Percentiles rank a stretch among this genome's conserved stretches.
Conservation (phyloP, 64 coral and sea anemone genomes). For the Hydrozoanthus tunicans region DNA sequence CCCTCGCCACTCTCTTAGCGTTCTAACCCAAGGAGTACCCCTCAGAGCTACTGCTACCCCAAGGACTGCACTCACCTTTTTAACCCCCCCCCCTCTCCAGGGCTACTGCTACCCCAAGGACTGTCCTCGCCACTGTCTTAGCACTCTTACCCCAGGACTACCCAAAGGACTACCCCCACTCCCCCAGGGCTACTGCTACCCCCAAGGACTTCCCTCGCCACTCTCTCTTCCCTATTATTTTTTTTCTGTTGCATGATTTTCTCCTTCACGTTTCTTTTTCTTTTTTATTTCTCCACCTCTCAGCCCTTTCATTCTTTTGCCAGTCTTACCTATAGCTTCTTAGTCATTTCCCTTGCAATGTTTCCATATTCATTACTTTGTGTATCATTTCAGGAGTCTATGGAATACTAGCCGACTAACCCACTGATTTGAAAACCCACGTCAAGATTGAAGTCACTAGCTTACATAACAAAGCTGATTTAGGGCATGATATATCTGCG, state of each 20-base stretch:
- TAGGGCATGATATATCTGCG: slow-evolving; percentile 15
- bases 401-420: slow-evolving; percentile 5
- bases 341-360: neutral
- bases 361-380: neutral
- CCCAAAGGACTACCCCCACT: too few species aligned
- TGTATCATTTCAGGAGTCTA: slow-evolving; percentile 15
- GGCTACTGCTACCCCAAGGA: too few species aligned
- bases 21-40: too few species aligned
- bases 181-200: too few species aligned
- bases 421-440: neutral
- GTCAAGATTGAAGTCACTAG: slow-evolving; percentile 24
- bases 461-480: slow-evolving; percentile 48
- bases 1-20: neutral
- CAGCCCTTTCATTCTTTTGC: too few species aligned
- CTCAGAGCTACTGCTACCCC: too few species aligned
- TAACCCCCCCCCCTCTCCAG: too few species aligned
- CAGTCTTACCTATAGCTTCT: neutral
- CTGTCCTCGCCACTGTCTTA: neutral
- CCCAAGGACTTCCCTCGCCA: too few species aligned
- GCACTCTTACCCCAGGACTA: too few species aligned
- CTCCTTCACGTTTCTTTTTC: neutral
- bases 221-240: neutral
- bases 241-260: neutral
- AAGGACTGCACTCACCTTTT: too few species aligned
- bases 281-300: neutral